A percentile compares a stretch with the other conserved stretches of the same genome.
phyloP scores from a whole-genome alignment of 2,888 invertebrate species.

The Lithophane ornitopus region DNA sequence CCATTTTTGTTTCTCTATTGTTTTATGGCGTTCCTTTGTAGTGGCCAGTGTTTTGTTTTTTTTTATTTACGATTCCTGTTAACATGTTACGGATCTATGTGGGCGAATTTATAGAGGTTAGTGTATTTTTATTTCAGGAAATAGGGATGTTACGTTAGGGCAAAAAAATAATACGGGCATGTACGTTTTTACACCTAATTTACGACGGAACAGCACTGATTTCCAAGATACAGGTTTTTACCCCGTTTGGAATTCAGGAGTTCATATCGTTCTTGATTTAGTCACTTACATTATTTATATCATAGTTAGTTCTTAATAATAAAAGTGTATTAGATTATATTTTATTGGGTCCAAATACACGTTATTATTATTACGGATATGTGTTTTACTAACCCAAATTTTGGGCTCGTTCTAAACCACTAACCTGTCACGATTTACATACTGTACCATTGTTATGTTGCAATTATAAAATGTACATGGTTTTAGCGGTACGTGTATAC shows the following conservation, averaged over 20 bases:
- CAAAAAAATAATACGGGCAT: background rate
- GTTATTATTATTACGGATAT: too few species aligned
- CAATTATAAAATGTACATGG: background rate
- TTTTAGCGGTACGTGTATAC: background rate
- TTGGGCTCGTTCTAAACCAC: background rate
- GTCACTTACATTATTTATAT: too few species aligned
- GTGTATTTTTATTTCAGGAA: conserved; percentile 5
- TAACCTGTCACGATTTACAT: conserved; percentile 4
- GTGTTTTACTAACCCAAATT: conserved; percentile 8
- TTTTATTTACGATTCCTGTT: conserved; percentile 19
- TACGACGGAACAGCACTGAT: too few species aligned
- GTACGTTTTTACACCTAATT: too few species aligned
- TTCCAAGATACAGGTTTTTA: too few species aligned
- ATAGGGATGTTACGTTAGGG: background rate
- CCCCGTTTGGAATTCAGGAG: too few species aligned
- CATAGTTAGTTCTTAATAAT: too few species aligned
- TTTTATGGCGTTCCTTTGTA: conserved; percentile 27
- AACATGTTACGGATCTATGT: conserved; percentile 31
- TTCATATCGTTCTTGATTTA: too few species aligned
- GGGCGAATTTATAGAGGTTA: conserved; percentile 15
- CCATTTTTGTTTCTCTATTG: conserved; percentile 30
- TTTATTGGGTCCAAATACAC: too few species aligned
- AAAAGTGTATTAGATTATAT: too few species aligned
- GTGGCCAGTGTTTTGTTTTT: conserved; percentile 31
- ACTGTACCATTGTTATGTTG: background rate